Conservation (phyloP, 2,888 invertebrate species). For the Lasioglossum oenotherae region DNA sequence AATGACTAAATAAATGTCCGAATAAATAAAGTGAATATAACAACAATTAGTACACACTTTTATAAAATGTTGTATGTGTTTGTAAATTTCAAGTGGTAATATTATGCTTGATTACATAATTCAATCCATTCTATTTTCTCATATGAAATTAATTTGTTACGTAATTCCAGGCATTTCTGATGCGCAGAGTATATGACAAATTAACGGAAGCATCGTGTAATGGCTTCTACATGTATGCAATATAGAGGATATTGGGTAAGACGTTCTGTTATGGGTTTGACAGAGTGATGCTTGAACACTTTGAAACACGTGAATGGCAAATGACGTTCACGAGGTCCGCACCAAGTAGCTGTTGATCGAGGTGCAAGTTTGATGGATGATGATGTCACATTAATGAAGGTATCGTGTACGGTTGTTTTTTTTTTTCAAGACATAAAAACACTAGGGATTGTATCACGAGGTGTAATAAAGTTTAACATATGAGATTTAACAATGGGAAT, state of each 20-base stretch:
- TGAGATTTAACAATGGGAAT: not conserved
- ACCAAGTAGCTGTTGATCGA: slow-evolving; percentile 44
- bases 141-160: slow-evolving; percentile 5
- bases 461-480: not conserved
- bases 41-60: no score
- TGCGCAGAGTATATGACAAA: slow-evolving; percentile 45
- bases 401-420: not conserved
- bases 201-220: slow-evolving; percentile 50
- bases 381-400: slow-evolving; percentile 41
- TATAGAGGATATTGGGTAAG: slow-evolving; percentile 55
- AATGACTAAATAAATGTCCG: no score
- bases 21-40: no score
- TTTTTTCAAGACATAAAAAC: not conserved
- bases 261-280: slow-evolving; percentile 57
- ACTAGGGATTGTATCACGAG: not conserved
- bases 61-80: not conserved
- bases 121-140: not conserved
- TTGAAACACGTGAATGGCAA: slow-evolving; percentile 56
- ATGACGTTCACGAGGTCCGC: slow-evolving; percentile 50
- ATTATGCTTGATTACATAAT: not conserved
- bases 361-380: slow-evolving; percentile 45
- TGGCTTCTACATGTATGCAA: slow-evolving; percentile 27
- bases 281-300: slow-evolving; percentile 59
- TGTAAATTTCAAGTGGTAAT: not conserved
- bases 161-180: slow-evolving; percentile 19